Conservation (phyloP, 2,797 vertebrate species). For the Rallus crepitans region DNA sequence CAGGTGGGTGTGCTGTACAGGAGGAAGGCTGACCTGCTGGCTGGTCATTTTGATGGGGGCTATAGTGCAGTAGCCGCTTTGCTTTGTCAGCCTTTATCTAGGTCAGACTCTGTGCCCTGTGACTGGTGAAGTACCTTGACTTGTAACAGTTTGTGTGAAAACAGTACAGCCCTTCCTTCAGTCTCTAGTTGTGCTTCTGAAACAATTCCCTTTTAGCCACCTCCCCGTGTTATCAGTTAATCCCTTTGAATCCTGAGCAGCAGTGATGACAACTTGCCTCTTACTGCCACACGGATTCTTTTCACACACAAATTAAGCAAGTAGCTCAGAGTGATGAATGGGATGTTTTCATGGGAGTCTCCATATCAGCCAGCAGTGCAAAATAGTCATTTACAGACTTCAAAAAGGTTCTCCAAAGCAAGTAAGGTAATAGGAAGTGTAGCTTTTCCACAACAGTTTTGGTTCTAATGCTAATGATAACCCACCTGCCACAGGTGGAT, state of each 20-base stretch:
- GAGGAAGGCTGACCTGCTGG: background rate
- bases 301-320: background rate
- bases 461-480: background rate
- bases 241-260: background rate
- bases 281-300: background rate
- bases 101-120: background rate
- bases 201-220: background rate
- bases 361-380: background rate
- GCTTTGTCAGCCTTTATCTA: background rate
- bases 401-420: background rate
- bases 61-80: background rate
- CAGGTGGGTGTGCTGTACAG: background rate
- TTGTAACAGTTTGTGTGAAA: background rate
- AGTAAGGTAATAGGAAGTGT: background rate
- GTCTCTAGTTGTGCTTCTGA: background rate
- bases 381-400: background rate
- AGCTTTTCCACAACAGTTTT: background rate
- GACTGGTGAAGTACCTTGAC: background rate
- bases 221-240: background rate
- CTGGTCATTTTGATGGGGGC: background rate
- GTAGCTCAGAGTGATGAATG: background rate
- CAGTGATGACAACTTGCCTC: background rate
- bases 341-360: background rate
- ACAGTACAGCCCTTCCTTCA: background rate
- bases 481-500: rapidly evolving